Evolutionary conservation across 2,888 invertebrate species (phyloP).

Genomic region (Sinopyrophorus schimmeli): DNA sequence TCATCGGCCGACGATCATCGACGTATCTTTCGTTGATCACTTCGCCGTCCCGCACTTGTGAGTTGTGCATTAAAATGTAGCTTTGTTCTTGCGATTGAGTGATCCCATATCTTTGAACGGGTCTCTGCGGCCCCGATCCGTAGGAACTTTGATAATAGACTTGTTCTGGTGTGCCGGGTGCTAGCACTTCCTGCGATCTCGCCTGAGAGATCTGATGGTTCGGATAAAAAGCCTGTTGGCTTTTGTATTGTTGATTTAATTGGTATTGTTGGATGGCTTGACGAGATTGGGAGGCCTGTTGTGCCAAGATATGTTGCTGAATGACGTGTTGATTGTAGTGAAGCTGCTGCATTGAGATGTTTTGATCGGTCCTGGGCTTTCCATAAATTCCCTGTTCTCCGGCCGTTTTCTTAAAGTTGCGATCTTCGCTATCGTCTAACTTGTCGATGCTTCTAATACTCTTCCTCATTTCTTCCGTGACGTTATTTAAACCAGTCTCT

Average conservation of each 20-base stretch:
- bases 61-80: constrained; percentile 42
- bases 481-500: constrained; percentile 63
- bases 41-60: constrained; percentile 19
- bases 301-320: constrained; percentile 57
- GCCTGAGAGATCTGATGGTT: constrained; percentile 49
- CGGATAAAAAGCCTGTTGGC: constrained; percentile 46
- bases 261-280: constrained; percentile 58
- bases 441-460: constrained; percentile 34
- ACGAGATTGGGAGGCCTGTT: constrained; percentile 51
- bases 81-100: constrained; percentile 41
- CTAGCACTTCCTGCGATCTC: constrained; percentile 63
- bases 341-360: constrained; percentile 43
- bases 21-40: constrained; percentile 36
- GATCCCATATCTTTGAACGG: constrained; percentile 37
- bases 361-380: constrained; percentile 60
- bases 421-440: constrained; percentile 55
- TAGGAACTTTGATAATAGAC: constrained; percentile 49
- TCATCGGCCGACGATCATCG: constrained; percentile 37
- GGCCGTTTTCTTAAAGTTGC: constrained; percentile 53
- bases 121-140: constrained; percentile 41
- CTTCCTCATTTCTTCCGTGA: constrained; percentile 61
- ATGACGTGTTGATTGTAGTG: constrained; percentile 54
- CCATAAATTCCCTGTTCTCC: constrained; percentile 65
- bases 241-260: constrained; percentile 49
- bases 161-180: constrained; percentile 52